A percentile compares a stretch with the other conserved stretches of the same genome.
Evolutionary conservation across 2,797 vertebrate species (phyloP).

Genomic region (Sibirionetta formosa): DNA sequence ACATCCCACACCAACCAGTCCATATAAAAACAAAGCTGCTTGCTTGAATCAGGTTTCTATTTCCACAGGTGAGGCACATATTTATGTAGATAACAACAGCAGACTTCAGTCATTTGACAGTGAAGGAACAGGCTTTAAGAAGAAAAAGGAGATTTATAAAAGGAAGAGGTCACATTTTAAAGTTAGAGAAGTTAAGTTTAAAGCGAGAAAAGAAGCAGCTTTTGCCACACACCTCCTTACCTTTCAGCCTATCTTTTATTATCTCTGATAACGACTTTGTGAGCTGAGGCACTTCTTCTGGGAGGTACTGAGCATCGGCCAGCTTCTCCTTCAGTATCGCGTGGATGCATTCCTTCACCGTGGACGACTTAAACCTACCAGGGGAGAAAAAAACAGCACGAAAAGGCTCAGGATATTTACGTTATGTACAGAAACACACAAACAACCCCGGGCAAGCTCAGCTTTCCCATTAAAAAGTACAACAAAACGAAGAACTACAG

Average conservation of each 20-base stretch:
- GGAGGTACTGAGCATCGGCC: slow-evolving; percentile 83
- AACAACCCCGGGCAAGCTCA: not conserved
- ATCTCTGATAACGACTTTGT: slow-evolving; percentile 86
- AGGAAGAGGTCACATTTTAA: not conserved
- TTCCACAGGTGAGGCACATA: rapidly evolving
- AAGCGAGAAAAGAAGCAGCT: not conserved
- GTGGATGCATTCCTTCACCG: slow-evolving; percentile 90
- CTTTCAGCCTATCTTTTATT: slow-evolving; percentile 93
- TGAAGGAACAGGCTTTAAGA: not conserved
- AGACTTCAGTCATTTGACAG: rapidly evolving
- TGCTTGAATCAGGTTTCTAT: not conserved
- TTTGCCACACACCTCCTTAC: slow-evolving; percentile 73
- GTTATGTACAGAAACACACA: rapidly evolving
- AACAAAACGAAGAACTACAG: not conserved
- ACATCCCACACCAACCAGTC: not conserved
- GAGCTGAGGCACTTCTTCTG: slow-evolving; percentile 85
- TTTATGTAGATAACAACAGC: not conserved
- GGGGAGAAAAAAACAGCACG: not conserved
- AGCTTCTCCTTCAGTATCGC: slow-evolving; percentile 89
- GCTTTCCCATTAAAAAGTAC: not conserved
- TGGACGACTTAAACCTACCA: slow-evolving; percentile 88
- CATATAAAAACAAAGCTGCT: not conserved
- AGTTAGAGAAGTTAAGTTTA: too few species aligned
- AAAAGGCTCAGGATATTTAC: not conserved
- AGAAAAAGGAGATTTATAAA: not conserved